Conservation (phyloP, 2,797 vertebrate genomes). For the Nyctibius grandis region DNA sequence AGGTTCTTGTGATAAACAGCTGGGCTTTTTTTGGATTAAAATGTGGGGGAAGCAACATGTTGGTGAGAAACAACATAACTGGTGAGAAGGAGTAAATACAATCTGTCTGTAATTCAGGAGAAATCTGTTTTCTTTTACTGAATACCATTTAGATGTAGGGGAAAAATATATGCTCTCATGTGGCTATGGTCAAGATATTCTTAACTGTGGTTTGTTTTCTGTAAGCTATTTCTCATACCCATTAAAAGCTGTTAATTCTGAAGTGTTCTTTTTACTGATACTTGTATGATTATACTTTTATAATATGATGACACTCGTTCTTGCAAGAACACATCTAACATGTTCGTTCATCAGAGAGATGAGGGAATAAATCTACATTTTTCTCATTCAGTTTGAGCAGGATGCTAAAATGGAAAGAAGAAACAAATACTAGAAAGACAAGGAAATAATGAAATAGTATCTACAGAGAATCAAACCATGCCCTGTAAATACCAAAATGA, state of each 20-base stretch:
- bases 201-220: not conserved
- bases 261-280: not conserved
- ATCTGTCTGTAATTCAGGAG: not conserved
- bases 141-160: not conserved
- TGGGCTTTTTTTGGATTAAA: not conserved
- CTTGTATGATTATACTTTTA: not conserved
- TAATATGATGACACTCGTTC: not conserved
- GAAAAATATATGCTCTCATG: not conserved
- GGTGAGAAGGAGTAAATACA: not conserved
- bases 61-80: not conserved
- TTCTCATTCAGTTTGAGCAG: not conserved
- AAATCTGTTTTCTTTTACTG: not conserved
- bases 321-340: not conserved
- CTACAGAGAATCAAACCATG: not conserved
- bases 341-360: not conserved
- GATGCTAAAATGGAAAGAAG: not conserved
- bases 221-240: not conserved
- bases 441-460: not conserved
- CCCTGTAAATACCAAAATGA: not conserved
- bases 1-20: constrained; percentile 3
- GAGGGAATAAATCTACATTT: not conserved
- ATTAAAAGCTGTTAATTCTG: not conserved
- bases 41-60: not conserved
- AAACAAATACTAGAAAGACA: not conserved
- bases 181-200: not conserved